Percentiles rank a stretch among this genome's conserved stretches.
These are phyloP conservation scores for Tauraco hartlaubi DNA, from an alignment of 2,797 vertebrate species.

Conservation along the genomic window DNA sequence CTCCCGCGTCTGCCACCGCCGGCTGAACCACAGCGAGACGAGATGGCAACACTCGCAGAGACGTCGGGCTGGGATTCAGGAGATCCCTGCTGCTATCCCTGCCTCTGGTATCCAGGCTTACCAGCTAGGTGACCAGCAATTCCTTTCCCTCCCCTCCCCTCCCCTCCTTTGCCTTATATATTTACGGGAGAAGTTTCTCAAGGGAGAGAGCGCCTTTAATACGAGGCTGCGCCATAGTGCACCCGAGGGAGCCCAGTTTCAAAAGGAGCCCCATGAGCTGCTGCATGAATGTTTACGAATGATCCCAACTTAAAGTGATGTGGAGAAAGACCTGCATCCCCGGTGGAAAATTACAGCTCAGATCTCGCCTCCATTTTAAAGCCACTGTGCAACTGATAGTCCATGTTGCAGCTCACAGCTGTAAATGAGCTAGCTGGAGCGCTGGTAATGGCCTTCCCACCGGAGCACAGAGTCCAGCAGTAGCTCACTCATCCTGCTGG, in stretches of 20 bases:
- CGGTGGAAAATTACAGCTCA: not conserved
- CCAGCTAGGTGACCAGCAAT: not conserved
- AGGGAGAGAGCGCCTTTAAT: not conserved
- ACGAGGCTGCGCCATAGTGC: rapidly evolving
- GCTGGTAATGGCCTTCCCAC: not conserved
- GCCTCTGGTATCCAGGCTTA: not conserved
- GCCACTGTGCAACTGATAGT: not conserved
- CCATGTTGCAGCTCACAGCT: not conserved
- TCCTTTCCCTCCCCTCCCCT: not conserved
- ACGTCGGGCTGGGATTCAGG: rapidly evolving
- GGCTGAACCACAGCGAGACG: rapidly evolving
- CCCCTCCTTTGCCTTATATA: not conserved
- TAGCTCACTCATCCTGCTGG: not conserved
- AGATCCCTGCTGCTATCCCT: not conserved
- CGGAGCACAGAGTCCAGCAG: not conserved
- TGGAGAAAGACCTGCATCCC: not conserved
- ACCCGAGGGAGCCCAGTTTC: not conserved
- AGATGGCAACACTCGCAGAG: not conserved
- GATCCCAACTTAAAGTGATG: not conserved
- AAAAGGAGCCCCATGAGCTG: not conserved
- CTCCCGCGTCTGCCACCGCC: not conserved
- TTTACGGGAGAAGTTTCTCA: not conserved
- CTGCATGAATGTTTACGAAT: not conserved
- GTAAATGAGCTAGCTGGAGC: not conserved
- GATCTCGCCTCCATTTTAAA: not conserved